Percentiles rank a stretch among this genome's conserved stretches.
Evolutionary conservation across 2,113 vertebrate genomes (phyloP).

Genomic region (Ifrita kowaldi): DNA sequence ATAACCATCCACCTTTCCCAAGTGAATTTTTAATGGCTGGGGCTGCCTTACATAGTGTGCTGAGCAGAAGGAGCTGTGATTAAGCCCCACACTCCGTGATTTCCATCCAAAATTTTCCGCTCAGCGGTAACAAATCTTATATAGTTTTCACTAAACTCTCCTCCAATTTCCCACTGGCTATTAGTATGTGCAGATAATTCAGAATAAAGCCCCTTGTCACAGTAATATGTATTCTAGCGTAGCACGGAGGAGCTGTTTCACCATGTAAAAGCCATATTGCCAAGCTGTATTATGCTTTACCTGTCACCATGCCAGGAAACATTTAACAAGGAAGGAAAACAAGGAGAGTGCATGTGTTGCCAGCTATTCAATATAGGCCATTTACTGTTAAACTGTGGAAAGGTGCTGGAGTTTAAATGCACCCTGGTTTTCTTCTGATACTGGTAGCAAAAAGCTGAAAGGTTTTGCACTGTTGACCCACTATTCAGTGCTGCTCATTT

Average conservation of each 20-base stretch:
- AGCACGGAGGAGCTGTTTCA: slow-evolving; percentile 34
- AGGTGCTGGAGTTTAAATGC: slow-evolving; percentile 53
- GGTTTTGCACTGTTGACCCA: background rate
- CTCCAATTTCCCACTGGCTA: slow-evolving; percentile 55
- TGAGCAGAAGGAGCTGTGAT: background rate
- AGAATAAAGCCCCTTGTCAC: slow-evolving; percentile 55
- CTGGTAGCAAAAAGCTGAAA: slow-evolving; percentile 38
- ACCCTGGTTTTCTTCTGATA: slow-evolving; percentile 27
- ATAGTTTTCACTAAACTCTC: slow-evolving; percentile 45
- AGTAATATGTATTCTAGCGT: slow-evolving; percentile 55
- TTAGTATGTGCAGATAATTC: slow-evolving; percentile 52
- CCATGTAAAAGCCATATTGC: slow-evolving; percentile 60
- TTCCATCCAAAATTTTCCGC: slow-evolving; percentile 49
- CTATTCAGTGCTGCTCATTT: background rate
- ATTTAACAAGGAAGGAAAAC: slow-evolving; percentile 26
- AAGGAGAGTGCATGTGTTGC: slow-evolving; percentile 32
- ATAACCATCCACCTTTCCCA: slow-evolving; percentile 26
- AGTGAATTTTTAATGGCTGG: slow-evolving; percentile 38
- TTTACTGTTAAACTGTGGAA: slow-evolving; percentile 62
- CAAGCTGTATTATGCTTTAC: slow-evolving; percentile 63
- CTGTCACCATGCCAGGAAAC: slow-evolving; percentile 61
- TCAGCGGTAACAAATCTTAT: background rate
- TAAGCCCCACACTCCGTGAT: background rate
- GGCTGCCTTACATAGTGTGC: background rate
- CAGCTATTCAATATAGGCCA: slow-evolving; percentile 58